Conservation (phyloP, 53 echinoderm and acorn worm species). For the Paelopatides confundens region DNA sequence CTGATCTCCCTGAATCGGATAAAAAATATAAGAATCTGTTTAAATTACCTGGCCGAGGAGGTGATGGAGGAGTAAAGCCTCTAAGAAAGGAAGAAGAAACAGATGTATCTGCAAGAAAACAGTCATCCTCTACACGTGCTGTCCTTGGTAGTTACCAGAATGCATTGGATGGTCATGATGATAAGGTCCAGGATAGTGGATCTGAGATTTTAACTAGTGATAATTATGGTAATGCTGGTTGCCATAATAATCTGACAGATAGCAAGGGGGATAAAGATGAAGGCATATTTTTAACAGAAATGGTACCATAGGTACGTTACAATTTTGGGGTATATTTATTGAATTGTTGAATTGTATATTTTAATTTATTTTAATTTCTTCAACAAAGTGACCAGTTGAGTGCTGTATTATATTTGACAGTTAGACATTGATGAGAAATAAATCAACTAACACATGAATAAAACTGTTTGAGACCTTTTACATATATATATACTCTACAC, state of each 20-base stretch:
- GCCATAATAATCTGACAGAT: not conserved
- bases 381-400: no score
- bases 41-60: not conserved
- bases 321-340: no score
- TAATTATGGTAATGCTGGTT: not conserved
- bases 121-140: not conserved
- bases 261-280: not conserved
- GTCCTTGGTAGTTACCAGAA: not conserved
- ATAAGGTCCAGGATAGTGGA: not conserved
- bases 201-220: constrained; percentile 10
- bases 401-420: no score
- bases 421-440: no score
- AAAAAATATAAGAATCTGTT: constrained; percentile 8
- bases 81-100: not conserved
- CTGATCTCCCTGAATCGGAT: constrained; percentile 28
- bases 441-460: no score
- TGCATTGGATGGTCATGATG: not conserved
- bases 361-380: no score
- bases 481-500: no score
- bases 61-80: not conserved
- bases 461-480: no score
- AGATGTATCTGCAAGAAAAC: not conserved
- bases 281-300: constrained; percentile 25
- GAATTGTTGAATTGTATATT: no score
- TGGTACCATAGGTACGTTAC: no score